Conservation (phyloP, 2,888 invertebrate species). For the Acanthoscelides obtectus region DNA sequence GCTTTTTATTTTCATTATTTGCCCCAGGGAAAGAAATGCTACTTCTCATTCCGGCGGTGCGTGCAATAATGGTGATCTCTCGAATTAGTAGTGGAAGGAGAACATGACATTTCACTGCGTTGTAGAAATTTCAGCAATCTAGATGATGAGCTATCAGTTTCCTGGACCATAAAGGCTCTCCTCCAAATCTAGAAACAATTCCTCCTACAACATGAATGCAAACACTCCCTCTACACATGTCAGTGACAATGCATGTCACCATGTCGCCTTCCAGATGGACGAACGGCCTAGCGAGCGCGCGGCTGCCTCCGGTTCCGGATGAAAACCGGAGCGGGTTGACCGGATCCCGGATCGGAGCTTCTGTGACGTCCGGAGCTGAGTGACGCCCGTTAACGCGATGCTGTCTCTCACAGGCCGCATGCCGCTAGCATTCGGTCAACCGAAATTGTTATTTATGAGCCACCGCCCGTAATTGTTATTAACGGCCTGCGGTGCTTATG, state of each 20-base stretch:
- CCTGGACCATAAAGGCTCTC: too few species aligned
- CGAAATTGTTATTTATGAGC: neutral
- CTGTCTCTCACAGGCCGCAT: neutral
- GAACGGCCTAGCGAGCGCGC: constrained; percentile 7
- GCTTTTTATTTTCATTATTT: too few species aligned
- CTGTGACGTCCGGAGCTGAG: constrained; percentile 17
- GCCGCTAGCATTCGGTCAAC: neutral
- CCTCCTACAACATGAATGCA: neutral
- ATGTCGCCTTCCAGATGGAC: constrained; percentile 1
- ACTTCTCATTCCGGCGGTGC: too few species aligned
- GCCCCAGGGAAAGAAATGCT: too few species aligned
- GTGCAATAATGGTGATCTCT: too few species aligned
- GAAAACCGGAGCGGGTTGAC: neutral
- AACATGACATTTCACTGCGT: too few species aligned
- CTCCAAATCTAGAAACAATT: neutral
- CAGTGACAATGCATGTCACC: constrained; percentile 17
- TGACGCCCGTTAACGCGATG: constrained; percentile 12
- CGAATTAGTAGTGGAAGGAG: too few species aligned
- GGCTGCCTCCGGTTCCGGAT: neutral
- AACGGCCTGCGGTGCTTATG: neutral
- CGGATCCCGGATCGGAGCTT: constrained; percentile 21
- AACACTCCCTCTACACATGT: constrained; percentile 10
- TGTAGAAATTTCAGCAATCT: too few species aligned
- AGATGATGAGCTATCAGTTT: too few species aligned
- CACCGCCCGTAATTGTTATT: neutral